Evolutionary conservation across 2,888 invertebrate species (phyloP), one percentile per base, ranked within the genome.

Genomic region (Andrena fulva): DNA sequence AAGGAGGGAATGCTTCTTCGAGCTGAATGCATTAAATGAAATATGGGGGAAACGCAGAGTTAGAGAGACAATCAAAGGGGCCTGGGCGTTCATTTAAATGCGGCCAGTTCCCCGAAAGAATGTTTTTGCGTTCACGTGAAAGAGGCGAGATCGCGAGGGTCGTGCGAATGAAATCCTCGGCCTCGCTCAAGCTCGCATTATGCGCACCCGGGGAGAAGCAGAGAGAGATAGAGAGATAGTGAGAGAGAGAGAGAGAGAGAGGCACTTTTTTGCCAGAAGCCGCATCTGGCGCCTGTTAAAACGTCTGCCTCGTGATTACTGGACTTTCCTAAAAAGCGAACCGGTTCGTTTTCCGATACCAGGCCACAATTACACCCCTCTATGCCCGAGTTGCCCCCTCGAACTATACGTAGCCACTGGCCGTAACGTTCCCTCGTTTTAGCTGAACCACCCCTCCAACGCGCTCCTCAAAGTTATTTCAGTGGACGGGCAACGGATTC

Each of bases 241-340:
- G 52, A 20, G 54, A 24, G 54, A 54, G 50, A 66, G 33, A n/a
- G 20, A 54, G 20, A 20, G 20, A 54, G 54, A 10, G 54, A 54
- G 54, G 62, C 24, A 33, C 29, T 20, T 80, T 87, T 83, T 83
- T 76, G 48, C 35, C 70, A 42, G 52, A 69, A 71, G 56, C 29
- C 71, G 75, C 85, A 87, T 72, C 87, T 87, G 83, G 68, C 66
- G 68, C 16, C 54, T 48, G 82, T 73, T 77, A 56, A 73, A 82
- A 69, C 63, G 50, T 67, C 73, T 66, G 33, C 56, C 31, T 35
- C 60, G 60, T 60, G 74, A 24, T 70, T 69, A 50, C 67, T 20
- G 72, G 64, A 69, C 68, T 68, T 67, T 35, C 29, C 68, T 50
- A 80, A 80, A 87, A 87, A 87, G 33, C 56, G 75, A 63, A 74